These are phyloP conservation scores for Onychostoma macrolepis DNA, from an alignment of 2,113 vertebrate species.

Conservation along the genomic window DNA sequence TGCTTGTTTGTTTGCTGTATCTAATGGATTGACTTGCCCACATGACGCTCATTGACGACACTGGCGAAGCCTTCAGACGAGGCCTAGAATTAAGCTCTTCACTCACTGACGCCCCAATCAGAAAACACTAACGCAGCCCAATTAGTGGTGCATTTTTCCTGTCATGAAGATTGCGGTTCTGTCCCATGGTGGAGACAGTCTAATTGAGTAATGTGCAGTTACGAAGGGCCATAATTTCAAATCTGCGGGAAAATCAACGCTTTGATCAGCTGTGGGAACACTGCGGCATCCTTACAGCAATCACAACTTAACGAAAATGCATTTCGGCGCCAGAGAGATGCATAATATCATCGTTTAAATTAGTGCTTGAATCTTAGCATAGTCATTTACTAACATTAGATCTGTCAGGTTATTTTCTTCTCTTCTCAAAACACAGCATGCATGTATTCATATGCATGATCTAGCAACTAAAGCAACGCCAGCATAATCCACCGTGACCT, in stretches of 20 bases:
- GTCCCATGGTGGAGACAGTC: slow-evolving; percentile 64
- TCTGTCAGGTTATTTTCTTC: not conserved
- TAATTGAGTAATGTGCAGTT: slow-evolving; percentile 50
- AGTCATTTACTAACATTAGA: not conserved
- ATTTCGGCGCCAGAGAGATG: not conserved
- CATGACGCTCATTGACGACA: slow-evolving; percentile 58
- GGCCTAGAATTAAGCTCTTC: slow-evolving; percentile 67
- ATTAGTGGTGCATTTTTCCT: slow-evolving; percentile 68
- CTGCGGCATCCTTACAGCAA: not conserved
- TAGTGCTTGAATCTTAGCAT: not conserved
- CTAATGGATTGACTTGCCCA: slow-evolving; percentile 53
- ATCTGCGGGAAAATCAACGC: slow-evolving; percentile 67
- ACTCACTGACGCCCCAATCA: slow-evolving; percentile 69
- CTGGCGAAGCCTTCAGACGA: slow-evolving; percentile 61
- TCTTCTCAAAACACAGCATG: not conserved
- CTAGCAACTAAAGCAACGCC: not conserved
- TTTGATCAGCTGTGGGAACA: slow-evolving; percentile 62
- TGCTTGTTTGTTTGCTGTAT: slow-evolving; percentile 71
- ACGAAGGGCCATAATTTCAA: slow-evolving; percentile 66
- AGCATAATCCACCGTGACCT: not conserved
- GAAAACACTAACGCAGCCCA: slow-evolving; percentile 61
- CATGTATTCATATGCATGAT: not conserved
- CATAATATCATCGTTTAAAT: not conserved
- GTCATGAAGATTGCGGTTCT: slow-evolving; percentile 63
- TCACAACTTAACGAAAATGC: not conserved